These are phyloP conservation scores for Verasper variegatus DNA, from an alignment of 2,113 vertebrate species.

Conservation along the genomic window DNA sequence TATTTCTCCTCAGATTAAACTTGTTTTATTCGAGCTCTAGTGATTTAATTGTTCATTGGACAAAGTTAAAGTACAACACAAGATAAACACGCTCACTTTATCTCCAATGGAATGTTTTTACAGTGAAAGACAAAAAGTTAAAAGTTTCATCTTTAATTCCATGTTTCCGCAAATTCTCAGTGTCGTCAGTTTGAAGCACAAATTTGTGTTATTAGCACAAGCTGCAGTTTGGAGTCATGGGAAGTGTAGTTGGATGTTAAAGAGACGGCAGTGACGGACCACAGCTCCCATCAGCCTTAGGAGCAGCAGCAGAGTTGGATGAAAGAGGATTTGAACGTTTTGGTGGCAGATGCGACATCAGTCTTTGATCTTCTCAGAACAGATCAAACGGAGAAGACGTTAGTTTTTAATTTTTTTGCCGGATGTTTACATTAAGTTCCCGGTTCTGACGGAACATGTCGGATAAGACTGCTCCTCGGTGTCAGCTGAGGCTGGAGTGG, in stretches of 20 bases:
- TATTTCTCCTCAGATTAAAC: too few relatives aligned
- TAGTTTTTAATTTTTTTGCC: too few relatives aligned
- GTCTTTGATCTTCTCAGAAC: background rate
- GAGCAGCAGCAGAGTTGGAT: background rate
- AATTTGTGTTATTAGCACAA: too few relatives aligned
- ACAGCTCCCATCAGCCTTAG: background rate
- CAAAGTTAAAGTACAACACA: too few relatives aligned
- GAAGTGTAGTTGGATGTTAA: constrained; percentile 21
- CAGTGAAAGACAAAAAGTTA: too few relatives aligned
- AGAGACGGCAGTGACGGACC: background rate
- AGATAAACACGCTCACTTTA: too few relatives aligned
- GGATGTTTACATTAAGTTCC: background rate
- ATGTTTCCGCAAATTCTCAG: background rate
- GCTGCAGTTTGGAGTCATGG: constrained; percentile 31
- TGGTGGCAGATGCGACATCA: background rate
- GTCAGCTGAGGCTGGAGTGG: constrained; percentile 97
- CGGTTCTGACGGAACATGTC: constrained; percentile 77
- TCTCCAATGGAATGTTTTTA: too few relatives aligned
- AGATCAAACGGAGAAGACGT: background rate
- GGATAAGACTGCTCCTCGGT: constrained; percentile 94
- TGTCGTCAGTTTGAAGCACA: background rate
- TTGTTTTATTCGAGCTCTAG: too few relatives aligned
- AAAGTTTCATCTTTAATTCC: background rate
- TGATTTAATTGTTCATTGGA: too few relatives aligned
- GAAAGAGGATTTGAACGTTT: background rate